Evolutionary conservation across 2,888 invertebrate species (phyloP).

Genomic region (Drosophila anomelani): DNA sequence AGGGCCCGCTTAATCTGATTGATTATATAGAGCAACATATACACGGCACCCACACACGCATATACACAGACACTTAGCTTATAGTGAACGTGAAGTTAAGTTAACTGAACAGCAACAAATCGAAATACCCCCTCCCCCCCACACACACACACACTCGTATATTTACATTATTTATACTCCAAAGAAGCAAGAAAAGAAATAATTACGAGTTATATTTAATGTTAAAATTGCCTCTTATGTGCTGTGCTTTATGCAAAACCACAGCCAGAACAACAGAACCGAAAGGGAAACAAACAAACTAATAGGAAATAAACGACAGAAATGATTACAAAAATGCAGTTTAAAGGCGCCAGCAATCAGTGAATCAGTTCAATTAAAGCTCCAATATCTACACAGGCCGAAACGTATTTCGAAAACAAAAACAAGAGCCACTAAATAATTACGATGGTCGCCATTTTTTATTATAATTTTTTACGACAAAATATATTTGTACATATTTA

Average conservation of each 20-base stretch:
- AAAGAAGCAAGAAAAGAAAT: constrained; percentile 68
- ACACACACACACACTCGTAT: constrained; percentile 40
- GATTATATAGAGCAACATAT: constrained; percentile 28
- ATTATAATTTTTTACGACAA: constrained; percentile 63
- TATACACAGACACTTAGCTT: constrained; percentile 44
- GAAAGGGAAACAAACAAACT: constrained; percentile 47
- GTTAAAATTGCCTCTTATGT: constrained; percentile 71
- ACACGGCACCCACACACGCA: constrained; percentile 35
- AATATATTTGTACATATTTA: constrained; percentile 74
- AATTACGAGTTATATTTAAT: constrained; percentile 66
- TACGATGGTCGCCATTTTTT: constrained; percentile 52
- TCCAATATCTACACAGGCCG: constrained; percentile 21
- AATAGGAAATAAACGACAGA: constrained; percentile 45
- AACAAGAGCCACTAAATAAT: constrained; percentile 14
- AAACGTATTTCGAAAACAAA: constrained; percentile 18
- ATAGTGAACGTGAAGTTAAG: constrained; percentile 55
- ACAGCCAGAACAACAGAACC: constrained; percentile 27
- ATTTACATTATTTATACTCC: constrained; percentile 79
- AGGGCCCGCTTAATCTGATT: constrained; percentile 22
- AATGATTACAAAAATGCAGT: constrained; percentile 42
- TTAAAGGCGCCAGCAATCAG: constrained; percentile 57
- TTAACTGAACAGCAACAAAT: constrained; percentile 56
- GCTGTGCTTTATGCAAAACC: constrained; percentile 64
- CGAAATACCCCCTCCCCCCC: constrained; percentile 56
- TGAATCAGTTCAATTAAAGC: constrained; percentile 18